These are phyloP conservation scores for Lacerta bilineata DNA, from an alignment of 2,797 vertebrate genomes.

Conservation along the genomic window DNA sequence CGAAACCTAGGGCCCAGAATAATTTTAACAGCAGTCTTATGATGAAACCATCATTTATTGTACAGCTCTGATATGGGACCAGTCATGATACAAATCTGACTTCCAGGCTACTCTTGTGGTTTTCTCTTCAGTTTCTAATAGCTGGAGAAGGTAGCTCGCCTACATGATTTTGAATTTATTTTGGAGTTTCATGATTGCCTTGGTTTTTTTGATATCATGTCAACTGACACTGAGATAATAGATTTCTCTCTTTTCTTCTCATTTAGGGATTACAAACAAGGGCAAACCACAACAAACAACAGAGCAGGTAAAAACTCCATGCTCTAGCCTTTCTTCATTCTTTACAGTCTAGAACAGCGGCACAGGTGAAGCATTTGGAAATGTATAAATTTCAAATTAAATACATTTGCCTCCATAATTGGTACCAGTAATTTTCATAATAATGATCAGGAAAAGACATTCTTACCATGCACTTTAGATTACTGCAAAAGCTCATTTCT, in stretches of 20 bases:
- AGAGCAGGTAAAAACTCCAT: not conserved
- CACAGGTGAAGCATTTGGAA: not conserved
- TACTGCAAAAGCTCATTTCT: not conserved
- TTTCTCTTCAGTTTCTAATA: not conserved
- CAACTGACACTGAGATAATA: not conserved
- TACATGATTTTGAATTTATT: not conserved
- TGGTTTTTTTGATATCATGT: not conserved
- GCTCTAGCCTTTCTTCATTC: not conserved
- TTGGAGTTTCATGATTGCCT: not conserved
- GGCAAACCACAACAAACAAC: not conserved
- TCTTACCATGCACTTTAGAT: slow-evolving; percentile 31
- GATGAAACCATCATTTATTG: not conserved
- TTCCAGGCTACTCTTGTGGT: not conserved
- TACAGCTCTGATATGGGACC: not conserved
- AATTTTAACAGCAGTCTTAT: not conserved
- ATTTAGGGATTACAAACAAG: not conserved
- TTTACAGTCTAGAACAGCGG: not conserved
- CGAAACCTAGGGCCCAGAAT: not conserved
- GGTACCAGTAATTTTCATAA: slow-evolving; percentile 6
- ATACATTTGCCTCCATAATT: not conserved
- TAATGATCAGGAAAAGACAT: not conserved
- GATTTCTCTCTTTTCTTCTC: not conserved
- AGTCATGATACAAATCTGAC: not conserved
- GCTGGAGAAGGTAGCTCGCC: not conserved
- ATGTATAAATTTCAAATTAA: not conserved